Percentiles rank a stretch among this genome's conserved stretches.
Evolutionary conservation across 2,888 invertebrate genomes (phyloP).

Genomic region (Phortica okadai): DNA sequence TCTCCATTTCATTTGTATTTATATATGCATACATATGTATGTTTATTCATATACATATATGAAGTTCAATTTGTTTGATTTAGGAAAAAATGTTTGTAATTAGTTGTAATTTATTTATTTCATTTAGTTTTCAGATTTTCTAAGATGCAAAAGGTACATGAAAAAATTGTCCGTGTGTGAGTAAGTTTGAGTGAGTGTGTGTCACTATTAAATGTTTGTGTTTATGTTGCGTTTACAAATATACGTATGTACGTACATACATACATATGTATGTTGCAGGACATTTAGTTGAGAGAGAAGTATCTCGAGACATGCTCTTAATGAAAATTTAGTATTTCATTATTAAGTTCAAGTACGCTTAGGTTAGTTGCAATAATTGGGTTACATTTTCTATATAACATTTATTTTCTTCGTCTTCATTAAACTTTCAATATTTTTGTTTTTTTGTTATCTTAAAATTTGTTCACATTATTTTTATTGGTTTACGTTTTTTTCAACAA

Average conservation of each 20-base stretch:
- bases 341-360: conserved; percentile 17
- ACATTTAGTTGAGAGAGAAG: neutral
- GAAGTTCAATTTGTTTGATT: conserved; percentile 30
- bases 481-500: neutral
- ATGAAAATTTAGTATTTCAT: conserved; percentile 7
- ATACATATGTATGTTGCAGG: neutral
- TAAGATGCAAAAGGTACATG: conserved; percentile 66
- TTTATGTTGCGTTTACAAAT: neutral
- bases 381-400: conserved; percentile 34
- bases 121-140: conserved; percentile 51
- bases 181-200: neutral
- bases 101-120: conserved; percentile 41
- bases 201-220: neutral
- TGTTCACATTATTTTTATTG: neutral
- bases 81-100: conserved; percentile 38
- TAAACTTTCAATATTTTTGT: conserved; percentile 13
- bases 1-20: neutral
- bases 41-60: neutral
- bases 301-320: neutral
- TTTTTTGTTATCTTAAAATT: conserved; percentile 2
- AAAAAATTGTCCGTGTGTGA: conserved; percentile 56
- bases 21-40: conserved; percentile 3
- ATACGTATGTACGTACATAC: neutral
- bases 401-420: conserved; percentile 13
- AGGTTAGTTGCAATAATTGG: conserved; percentile 31